Base-by-base conservation (phyloP, 1,140 invertebrate genomes). In the Centruroides vittatus region DNA sequence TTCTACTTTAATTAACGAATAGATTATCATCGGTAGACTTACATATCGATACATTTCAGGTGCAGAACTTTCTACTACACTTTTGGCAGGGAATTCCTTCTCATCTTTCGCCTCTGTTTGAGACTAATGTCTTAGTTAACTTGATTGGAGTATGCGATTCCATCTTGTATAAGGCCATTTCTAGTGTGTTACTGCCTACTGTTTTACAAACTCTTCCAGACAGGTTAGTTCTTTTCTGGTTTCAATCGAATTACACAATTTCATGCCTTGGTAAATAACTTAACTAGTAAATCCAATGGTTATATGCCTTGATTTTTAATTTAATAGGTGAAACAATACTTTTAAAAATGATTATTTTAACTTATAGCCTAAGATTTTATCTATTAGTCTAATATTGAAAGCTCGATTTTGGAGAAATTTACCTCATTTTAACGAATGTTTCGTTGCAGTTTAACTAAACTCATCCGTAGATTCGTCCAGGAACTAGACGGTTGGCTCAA, bases 31-130 rank as follows among this genome's bases (percentile, higher is more conserved):
- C 23, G 2, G 23, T 23, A 23, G 1, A 23, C 23, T 23, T 23
- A 23, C 23, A 23, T 1, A 23, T 23, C 2, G 2, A 23, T 23
- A 23, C 4, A 55, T 58, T 65, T n/a, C 66, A 79, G 78, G 74
- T 80, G 7, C 77, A 79, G 63, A 78, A 71, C 63, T 76, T 79
- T 66, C 63, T 80, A 13, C 65, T 78, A 3, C 77, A 80, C 64
- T 80, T 80, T 67, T 80, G 79, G 79, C 77, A 79, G 68, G 78
- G 77, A 5, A 78, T 80, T 72, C 79, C 79, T 11, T 67, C 67
- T 10, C 78, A 79, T 69, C 72, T 80, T 23, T 64, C 73, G 4
- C 71, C 75, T 13, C 70, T 79, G 7, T 65, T 80, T n/a, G 71
- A 72, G 59, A 70, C 67, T 35, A 68, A 72, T 59, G 69, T 73